phyloP scores from a whole-genome alignment of 2,113 vertebrate species.

The Isurus oxyrinchus region DNA sequence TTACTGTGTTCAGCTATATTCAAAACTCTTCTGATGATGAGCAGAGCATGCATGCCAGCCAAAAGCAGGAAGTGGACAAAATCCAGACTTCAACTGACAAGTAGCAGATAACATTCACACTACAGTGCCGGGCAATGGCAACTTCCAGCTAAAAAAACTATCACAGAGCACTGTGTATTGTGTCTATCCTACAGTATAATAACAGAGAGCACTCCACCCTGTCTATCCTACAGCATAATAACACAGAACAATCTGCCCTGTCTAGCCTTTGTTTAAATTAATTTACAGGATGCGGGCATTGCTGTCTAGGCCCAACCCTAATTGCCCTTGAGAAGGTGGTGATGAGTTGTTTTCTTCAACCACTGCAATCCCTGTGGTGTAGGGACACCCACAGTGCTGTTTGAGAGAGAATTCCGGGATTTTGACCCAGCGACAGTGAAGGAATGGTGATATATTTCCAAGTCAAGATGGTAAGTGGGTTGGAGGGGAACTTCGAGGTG shows the following conservation, averaged over 20 bases:
- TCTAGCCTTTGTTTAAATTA: background rate
- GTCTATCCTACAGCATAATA: background rate
- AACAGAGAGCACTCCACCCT: background rate
- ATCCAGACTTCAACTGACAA: background rate
- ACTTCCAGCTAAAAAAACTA: background rate
- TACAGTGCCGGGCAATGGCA: background rate
- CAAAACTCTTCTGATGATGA: background rate
- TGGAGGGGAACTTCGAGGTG: too few species aligned
- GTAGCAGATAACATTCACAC: background rate
- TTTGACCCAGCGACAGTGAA: too few species aligned
- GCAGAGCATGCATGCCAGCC: background rate
- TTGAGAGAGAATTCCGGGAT: too few species aligned
- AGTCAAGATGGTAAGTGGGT: too few species aligned
- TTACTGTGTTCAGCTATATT: background rate
- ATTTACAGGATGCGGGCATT: too few species aligned
- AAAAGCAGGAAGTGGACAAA: background rate
- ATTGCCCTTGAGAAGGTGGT: too few species aligned
- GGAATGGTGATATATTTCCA: too few species aligned
- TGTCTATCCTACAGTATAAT: background rate
- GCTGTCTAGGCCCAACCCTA: too few species aligned
- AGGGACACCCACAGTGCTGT: too few species aligned
- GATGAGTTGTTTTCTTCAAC: too few species aligned
- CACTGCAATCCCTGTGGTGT: too few species aligned
- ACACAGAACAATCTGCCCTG: background rate
- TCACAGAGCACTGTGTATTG: background rate